Percentiles rank a stretch among this genome's conserved stretches.
Evolutionary conservation across 1,140 invertebrate species (phyloP).

Genomic region (Trachymyrmex cornetzi): DNA sequence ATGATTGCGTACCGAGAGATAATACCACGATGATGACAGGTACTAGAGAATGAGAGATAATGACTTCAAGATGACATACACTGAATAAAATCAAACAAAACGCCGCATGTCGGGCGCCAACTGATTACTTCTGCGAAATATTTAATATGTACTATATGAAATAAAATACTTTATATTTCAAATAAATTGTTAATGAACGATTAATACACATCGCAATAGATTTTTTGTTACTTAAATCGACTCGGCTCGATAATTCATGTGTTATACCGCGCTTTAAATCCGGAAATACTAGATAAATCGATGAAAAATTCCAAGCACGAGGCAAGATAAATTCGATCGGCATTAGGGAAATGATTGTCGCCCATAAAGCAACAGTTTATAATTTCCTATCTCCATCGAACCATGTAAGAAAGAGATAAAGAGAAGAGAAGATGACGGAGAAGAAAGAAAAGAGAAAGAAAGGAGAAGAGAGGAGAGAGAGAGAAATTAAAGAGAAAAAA

Average conservation of each 20-base stretch:
- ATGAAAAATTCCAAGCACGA: background rate
- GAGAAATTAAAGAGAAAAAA: background rate
- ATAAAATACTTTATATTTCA: background rate
- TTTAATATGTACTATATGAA: conserved; percentile 2
- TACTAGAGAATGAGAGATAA: conserved; percentile 13
- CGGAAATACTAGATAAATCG: background rate
- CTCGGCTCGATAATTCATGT: background rate
- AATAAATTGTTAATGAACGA: background rate
- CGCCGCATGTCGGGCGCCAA: background rate
- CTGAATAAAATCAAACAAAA: background rate
- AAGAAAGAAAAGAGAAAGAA: background rate
- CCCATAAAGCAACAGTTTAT: background rate
- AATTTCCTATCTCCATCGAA: background rate
- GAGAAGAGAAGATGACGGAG: too few species aligned
- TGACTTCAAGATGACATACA: background rate
- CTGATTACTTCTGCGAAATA: background rate
- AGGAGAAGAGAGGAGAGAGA: too few species aligned
- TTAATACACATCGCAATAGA: background rate
- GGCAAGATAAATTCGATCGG: background rate
- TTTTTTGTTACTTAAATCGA: background rate
- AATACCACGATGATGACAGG: background rate
- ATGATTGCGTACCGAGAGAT: background rate
- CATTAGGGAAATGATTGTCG: background rate
- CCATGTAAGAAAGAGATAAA: background rate
- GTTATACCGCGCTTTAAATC: background rate